Evolutionary conservation across 2,797 vertebrate genomes (phyloP), one percentile per base, ranked within the genome.

Genomic region (Schizothorax lantsangensis): DNA sequence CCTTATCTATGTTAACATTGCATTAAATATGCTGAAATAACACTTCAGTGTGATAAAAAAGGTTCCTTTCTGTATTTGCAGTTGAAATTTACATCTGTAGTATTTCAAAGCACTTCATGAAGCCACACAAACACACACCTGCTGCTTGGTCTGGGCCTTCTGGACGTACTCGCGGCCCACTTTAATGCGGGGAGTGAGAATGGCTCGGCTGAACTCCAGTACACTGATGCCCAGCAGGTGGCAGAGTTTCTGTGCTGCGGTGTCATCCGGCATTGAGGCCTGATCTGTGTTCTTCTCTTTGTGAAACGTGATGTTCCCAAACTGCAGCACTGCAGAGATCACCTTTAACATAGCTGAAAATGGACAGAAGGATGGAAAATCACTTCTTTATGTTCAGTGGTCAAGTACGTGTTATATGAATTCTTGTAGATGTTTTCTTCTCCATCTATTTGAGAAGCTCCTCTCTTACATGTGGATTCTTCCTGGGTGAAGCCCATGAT

Each of bases 121-220:
- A 74, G 14, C 11, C 69, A 36, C 15, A 88, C 19, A 47, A 4
- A 33, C 3, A 71, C 62, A 19, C 64, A 91, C 97, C 96, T 98
- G 97, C 72, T 98, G 97, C 92, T 98, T 98, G 23, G 96, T 98
- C 93, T 98, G 97, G 5, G 97, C 97, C 90, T 98, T 98, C 93
- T 98, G 97, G 75, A 98, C 97, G 0, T 97, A 98, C 89, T 98
- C 97, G 9, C 97, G 95, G 54, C 97, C 97, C 15, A 98, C 97
- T 94, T 98, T 98, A 91, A 98, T 98, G 88, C 97, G 96, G 1
- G 97, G 97, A 0, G 95, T 97, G 90, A 98, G 96, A 89, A 98
- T 97, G 88, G 97, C 97, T 0, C 97, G 94, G 43, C 96, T 97
- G 92, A 98, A 98, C 91, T 98, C 97, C 1, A 97, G 93, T 88